Percentiles rank a stretch among this genome's conserved stretches.
Conservation (phyloP, 1,140 invertebrate species). For the Aethina tumida region DNA sequence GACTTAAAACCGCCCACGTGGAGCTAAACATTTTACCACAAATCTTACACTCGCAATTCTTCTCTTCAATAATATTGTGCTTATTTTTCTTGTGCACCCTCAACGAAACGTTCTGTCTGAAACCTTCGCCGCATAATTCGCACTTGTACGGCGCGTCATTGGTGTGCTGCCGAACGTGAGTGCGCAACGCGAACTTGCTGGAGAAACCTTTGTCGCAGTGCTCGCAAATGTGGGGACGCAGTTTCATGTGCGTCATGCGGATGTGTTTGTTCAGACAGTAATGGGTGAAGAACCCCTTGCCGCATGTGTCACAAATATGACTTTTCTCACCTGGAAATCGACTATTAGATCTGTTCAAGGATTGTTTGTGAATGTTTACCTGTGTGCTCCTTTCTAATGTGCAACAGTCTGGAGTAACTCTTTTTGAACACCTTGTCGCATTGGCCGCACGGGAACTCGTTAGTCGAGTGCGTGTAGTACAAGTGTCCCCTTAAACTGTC, state of each 20-base stretch:
- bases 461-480: constrained; percentile 18
- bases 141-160: constrained; percentile 24
- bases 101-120: constrained; percentile 23
- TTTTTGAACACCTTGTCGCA: constrained; percentile 20
- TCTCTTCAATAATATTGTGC: constrained; percentile 21
- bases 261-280: constrained; percentile 23
- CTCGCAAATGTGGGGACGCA: constrained; percentile 23
- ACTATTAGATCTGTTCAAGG: no score
- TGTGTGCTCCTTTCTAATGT: constrained; percentile 23
- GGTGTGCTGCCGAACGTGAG: constrained; percentile 23
- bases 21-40: constrained; percentile 18
- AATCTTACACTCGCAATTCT: constrained; percentile 18
- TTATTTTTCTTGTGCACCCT: constrained; percentile 22
- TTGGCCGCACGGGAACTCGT: constrained; percentile 20
- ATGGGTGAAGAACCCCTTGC: constrained; percentile 23
- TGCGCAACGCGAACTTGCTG: constrained; percentile 19
- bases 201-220: constrained; percentile 24
- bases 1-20: constrained; percentile 8
- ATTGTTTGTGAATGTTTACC: no score
- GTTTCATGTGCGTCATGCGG: constrained; percentile 24
- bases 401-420: constrained; percentile 19
- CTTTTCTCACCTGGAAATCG: constrained; percentile 20
- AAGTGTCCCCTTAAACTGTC: constrained; percentile 24
- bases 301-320: constrained; percentile 22
- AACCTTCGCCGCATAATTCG: constrained; percentile 22